A percentile compares a stretch with the other conserved stretches of the same genome.
These are phyloP conservation scores for Brevimyrus niger DNA, from an alignment of 2,113 vertebrate genomes.

Conservation along the genomic window DNA sequence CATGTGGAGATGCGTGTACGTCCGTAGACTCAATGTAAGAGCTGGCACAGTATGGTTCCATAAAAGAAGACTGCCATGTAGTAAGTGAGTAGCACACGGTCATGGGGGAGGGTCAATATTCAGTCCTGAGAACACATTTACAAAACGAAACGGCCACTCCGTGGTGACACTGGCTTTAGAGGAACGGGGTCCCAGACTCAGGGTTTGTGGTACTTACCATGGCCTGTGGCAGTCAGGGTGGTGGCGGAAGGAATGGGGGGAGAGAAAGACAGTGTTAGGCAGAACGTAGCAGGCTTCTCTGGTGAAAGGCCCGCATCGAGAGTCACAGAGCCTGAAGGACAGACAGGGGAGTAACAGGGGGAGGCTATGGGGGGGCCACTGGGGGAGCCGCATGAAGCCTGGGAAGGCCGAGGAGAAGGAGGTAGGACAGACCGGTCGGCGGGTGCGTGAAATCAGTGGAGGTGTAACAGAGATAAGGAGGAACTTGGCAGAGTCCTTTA, in stretches of 20 bases:
- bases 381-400: not conserved
- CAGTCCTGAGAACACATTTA: not conserved
- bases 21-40: not conserved
- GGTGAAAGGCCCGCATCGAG: not conserved
- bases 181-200: not conserved
- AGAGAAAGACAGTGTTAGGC: slow-evolving; percentile 14
- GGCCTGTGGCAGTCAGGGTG: slow-evolving; percentile 39
- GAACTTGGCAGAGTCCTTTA: not conserved
- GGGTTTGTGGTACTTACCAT: slow-evolving; percentile 53
- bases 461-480: not conserved
- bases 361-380: not conserved
- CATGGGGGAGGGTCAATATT: not conserved
- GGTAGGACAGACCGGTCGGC: not conserved
- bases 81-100: not conserved
- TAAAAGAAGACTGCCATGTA: not conserved
- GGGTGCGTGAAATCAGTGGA: not conserved
- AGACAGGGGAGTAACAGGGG: not conserved
- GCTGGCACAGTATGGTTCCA: not conserved
- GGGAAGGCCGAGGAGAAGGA: not conserved
- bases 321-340: not conserved
- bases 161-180: not conserved
- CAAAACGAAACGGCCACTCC: not conserved
- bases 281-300: slow-evolving; percentile 21
- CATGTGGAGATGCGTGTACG: not conserved
- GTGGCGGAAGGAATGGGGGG: not conserved